Conservation (phyloP, 1,140 invertebrate genomes). For the Nephila pilipes region DNA sequence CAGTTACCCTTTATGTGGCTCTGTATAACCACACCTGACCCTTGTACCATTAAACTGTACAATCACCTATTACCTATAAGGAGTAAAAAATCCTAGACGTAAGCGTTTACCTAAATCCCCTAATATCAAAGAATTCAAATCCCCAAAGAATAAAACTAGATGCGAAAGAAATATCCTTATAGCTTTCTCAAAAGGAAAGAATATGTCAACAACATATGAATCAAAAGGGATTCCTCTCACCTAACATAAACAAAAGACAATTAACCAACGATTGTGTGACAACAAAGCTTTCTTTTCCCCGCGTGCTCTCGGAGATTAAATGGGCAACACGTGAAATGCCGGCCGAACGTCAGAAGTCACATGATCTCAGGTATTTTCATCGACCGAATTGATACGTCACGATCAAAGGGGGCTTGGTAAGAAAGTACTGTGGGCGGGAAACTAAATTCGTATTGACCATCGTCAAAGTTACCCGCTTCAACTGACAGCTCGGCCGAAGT, state of each 20-base stretch:
- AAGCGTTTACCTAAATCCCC: too few species aligned
- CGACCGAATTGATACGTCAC: conserved; percentile 38
- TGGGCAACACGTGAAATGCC: conserved; percentile 36
- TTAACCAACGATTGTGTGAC: conserved; percentile 19
- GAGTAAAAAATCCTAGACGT: too few species aligned
- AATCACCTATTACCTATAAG: too few species aligned
- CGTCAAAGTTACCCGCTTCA: background rate
- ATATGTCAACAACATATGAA: background rate
- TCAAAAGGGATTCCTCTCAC: background rate
- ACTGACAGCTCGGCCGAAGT: background rate
- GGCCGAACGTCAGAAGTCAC: conserved; percentile 9
- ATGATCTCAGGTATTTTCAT: conserved; percentile 29
- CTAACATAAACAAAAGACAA: background rate
- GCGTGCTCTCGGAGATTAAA: background rate
- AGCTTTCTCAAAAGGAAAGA: background rate
- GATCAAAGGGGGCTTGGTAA: conserved; percentile 30
- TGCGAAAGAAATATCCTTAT: background rate
- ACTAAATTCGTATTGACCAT: conserved; percentile 37
- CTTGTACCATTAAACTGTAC: too few species aligned
- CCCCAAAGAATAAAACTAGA: background rate
- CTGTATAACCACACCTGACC: too few species aligned
- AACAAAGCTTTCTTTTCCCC: background rate
- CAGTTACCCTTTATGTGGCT: too few species aligned
- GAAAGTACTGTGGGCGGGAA: conserved; percentile 18
- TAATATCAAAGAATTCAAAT: background rate